These are phyloP conservation scores for Abrostola triplasia DNA, from an alignment of 2,888 invertebrate genomes.

Conservation along the genomic window DNA sequence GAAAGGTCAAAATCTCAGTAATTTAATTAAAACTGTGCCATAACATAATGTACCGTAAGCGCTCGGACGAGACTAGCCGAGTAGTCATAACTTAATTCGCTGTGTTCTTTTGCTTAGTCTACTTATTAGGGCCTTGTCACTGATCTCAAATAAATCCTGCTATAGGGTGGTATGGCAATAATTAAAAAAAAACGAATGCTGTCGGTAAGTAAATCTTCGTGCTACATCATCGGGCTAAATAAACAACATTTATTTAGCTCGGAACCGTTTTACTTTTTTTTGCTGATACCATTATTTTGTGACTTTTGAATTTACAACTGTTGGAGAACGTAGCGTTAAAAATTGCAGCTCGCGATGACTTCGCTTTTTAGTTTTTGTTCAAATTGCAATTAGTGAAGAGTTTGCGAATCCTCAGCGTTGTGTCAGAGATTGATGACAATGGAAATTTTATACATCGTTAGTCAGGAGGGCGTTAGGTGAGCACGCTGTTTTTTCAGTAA, in stretches of 20 bases:
- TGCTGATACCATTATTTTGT: slow-evolving; percentile 60
- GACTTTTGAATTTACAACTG: slow-evolving; percentile 69
- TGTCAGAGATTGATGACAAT: slow-evolving; percentile 89
- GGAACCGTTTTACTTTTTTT: slow-evolving; percentile 50
- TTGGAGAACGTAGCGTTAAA: slow-evolving; percentile 78
- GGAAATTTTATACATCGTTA: slow-evolving; percentile 89
- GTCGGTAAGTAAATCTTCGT: no score
- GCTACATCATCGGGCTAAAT: slow-evolving; percentile 10
- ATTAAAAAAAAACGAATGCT: no score
- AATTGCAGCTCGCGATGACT: slow-evolving; percentile 84
- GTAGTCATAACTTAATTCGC: no score
- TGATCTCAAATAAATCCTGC: no score
- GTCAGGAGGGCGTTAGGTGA: slow-evolving; percentile 85
- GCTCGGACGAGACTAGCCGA: no score
- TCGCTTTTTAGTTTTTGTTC: slow-evolving; percentile 86
- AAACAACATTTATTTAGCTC: slow-evolving; percentile 48
- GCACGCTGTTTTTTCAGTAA: slow-evolving; percentile 83
- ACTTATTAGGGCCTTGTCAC: no score
- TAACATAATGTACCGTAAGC: no score
- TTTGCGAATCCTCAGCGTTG: slow-evolving; percentile 85
- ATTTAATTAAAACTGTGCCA: no score
- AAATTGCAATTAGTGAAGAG: slow-evolving; percentile 88
- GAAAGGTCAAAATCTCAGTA: no score
- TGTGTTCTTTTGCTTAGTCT: no score
- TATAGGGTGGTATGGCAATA: no score